Base-by-base conservation (phyloP, 1,140 invertebrate genomes). In the Centruroides vittatus region DNA sequence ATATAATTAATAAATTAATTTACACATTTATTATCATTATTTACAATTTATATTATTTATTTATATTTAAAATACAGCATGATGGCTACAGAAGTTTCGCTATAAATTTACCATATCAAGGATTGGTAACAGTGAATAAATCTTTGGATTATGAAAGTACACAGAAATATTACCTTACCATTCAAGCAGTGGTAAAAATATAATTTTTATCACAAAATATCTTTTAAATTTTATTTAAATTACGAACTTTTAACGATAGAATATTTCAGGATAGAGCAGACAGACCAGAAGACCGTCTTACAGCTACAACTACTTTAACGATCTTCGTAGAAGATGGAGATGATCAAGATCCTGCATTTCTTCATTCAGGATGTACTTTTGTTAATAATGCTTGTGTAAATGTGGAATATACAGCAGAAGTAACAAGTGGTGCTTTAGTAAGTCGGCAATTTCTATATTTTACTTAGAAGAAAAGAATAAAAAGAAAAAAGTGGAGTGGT, bases 41-140 rank as follows among this genome's bases (percentile, higher is more conserved):
- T 35, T 55, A 23, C 47, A 13, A 23, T 49, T 60, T 34, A 23
- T 0, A 11, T 47, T 5, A 3, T 12, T 35, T 23, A 23, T 23
- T 12, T 56, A 11, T 13, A 41, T 13, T 46, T 46, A 36, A 56
- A 46, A 3, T 46, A 41, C 54, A 63, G 62, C 59, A 48, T 6
- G 88, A 93, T 73, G 89, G 88, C 13, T 87, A 82, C 71, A 83
- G 83, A 23, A 84, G 81, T 68, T 92, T 93, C 73, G 80, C 83
- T 60, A 91, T 92, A 74, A 65, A 62, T 36, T 58, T 65, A 7
- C 67, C 67, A 48, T 61, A 65, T 57, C 64, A 67, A 55, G 67
- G 68, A 34, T 54, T 67, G 0, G 65, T 69, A 8, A 66, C 67
- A 12, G 62, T 69, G 3, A 61, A 62, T 23, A 62, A 60, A 8